A percentile compares a stretch with the other conserved stretches of the same genome.
These are phyloP conservation scores for Strigamia transsilvanica DNA, from an alignment of 2,888 invertebrate genomes.

Conservation along the genomic window DNA sequence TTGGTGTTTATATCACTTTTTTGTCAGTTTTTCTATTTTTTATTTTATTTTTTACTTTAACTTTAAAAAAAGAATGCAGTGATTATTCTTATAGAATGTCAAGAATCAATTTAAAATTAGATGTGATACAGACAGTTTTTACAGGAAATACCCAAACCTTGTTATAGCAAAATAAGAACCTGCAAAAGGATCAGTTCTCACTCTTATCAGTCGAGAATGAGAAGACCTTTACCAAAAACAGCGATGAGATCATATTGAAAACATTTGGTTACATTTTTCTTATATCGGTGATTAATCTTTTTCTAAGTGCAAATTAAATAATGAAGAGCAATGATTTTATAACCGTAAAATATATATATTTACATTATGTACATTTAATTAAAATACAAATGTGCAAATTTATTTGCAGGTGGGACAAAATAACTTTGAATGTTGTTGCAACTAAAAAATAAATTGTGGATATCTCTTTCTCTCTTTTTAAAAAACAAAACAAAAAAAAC, in stretches of 20 bases:
- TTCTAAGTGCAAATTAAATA: conserved; percentile 31
- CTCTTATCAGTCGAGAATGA: neutral
- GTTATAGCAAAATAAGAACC: conserved; percentile 7
- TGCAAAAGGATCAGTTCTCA: conserved; percentile 6
- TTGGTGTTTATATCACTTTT: neutral
- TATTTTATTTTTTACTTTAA: too few species aligned
- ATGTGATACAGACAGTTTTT: neutral
- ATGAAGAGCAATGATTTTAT: conserved; percentile 4
- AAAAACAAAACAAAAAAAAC: neutral
- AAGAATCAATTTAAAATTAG: neutral
- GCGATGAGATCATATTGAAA: conserved; percentile 31
- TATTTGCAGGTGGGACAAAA: neutral
- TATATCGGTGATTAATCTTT: conserved; percentile 25
- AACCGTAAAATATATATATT: neutral
- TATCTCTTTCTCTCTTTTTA: neutral
- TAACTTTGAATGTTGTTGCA: neutral
- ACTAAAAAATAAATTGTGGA: neutral
- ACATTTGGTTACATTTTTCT: conserved; percentile 35
- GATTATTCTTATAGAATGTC: neutral
- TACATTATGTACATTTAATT: neutral
- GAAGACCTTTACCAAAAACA: conserved; percentile 22
- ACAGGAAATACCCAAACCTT: conserved; percentile 25
- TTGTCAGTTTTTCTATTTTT: too few species aligned
- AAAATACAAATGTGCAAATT: neutral
- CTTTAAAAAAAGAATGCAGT: neutral